phyloP scores from a whole-genome alignment of 64 coral and sea anemone genomes.

The Montipora cactus region DNA sequence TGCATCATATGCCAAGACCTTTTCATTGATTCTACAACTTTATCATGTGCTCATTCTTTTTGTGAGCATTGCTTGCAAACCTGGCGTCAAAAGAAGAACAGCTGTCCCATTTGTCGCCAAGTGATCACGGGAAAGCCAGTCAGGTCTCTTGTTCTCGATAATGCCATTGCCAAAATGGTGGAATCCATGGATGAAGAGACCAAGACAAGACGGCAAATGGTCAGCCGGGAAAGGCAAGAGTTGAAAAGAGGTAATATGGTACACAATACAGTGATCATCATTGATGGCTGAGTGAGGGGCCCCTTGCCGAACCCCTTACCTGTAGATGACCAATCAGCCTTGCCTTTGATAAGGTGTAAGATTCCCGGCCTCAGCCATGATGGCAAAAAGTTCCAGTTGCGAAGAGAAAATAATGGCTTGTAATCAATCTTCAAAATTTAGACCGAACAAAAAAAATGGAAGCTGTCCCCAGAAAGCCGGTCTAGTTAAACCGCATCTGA shows the following conservation, averaged over 20 bases:
- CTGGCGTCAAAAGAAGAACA: conserved; percentile 93
- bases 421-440: conserved; percentile 19
- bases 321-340: background rate
- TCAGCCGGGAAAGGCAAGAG: conserved; percentile 92
- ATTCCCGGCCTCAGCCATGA: conserved; percentile 6
- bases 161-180: conserved; percentile 95
- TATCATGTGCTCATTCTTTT: conserved; percentile 97
- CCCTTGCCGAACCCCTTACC: conserved; percentile 33
- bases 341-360: conserved; percentile 31
- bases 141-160: conserved; percentile 96
- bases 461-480: background rate
- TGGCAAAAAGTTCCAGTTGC: background rate
- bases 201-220: conserved; percentile 68
- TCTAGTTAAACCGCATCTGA: background rate
- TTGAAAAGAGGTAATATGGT: conserved; percentile 95
- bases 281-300: conserved; percentile 67
- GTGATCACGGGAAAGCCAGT: conserved; percentile 74
- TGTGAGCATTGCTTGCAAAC: conserved; percentile 94
- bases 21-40: conserved; percentile 89
- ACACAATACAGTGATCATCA: conserved; percentile 73
- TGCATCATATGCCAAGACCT: conserved; percentile 98
- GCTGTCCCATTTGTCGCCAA: conserved; percentile 92
- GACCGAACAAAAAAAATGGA: conserved; percentile 6
- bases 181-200: conserved; percentile 92
- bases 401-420: background rate